These are phyloP conservation scores for Beaufortia kweichowensis DNA, from an alignment of 2,113 vertebrate genomes.

Conservation along the genomic window DNA sequence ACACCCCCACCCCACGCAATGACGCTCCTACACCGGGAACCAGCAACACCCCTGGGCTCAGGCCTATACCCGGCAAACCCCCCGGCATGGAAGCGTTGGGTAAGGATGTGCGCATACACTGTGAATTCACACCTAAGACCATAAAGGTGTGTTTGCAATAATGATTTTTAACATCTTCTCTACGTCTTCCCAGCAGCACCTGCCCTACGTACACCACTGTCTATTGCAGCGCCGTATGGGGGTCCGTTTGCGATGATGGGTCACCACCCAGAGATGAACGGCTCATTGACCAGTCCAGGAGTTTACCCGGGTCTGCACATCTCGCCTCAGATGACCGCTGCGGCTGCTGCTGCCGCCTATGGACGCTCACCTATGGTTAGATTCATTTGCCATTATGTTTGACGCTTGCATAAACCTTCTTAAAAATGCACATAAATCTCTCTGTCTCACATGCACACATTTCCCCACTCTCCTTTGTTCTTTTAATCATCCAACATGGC, in stretches of 20 bases:
- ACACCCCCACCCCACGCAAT: slow-evolving; percentile 90
- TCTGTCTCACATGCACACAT: slow-evolving; percentile 13
- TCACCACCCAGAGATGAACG: slow-evolving; percentile 92
- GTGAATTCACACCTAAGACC: neutral
- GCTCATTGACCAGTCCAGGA: slow-evolving; percentile 85
- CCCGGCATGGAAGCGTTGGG: slow-evolving; percentile 85
- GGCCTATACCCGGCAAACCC: slow-evolving; percentile 88
- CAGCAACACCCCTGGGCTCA: slow-evolving; percentile 90
- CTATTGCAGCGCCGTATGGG: slow-evolving; percentile 86
- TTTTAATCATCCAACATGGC: neutral
- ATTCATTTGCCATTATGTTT: slow-evolving; percentile 48
- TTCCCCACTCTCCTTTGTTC: slow-evolving; percentile 46
- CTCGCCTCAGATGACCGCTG: slow-evolving; percentile 89
- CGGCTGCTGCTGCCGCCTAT: slow-evolving; percentile 81
- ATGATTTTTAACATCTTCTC: neutral
- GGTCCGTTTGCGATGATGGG: slow-evolving; percentile 94
- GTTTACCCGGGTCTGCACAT: slow-evolving; percentile 90
- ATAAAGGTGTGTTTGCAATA: neutral
- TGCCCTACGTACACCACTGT: slow-evolving; percentile 86
- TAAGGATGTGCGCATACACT: slow-evolving; percentile 51
- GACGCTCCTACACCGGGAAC: slow-evolving; percentile 94
- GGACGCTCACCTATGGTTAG: slow-evolving; percentile 91
- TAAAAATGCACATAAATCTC: slow-evolving; percentile 40
- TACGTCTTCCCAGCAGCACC: slow-evolving; percentile 71
- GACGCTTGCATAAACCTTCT: neutral